A percentile compares a stretch with the other conserved stretches of the same genome.
Evolutionary conservation across 1,140 invertebrate genomes (phyloP).

Genomic region (Megalonaias nervosa): DNA sequence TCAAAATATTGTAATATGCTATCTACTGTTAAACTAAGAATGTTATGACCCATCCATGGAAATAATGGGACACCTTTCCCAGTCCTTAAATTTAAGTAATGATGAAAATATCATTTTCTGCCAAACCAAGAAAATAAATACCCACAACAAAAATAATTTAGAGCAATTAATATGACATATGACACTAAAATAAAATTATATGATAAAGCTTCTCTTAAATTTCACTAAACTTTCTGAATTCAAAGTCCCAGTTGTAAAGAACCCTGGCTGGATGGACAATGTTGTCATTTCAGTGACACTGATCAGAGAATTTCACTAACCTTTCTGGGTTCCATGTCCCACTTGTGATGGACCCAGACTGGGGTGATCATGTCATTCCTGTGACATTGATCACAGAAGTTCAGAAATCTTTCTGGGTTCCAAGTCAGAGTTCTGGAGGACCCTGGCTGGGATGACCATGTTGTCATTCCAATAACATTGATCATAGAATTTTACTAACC

Average conservation of each 20-base stretch:
- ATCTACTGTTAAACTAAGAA: too few relatives aligned
- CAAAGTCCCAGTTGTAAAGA: slow-evolving; percentile 73
- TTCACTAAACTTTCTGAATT: slow-evolving; percentile 30
- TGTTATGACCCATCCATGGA: too few relatives aligned
- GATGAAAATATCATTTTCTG: too few relatives aligned
- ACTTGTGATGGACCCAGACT: slow-evolving; percentile 72
- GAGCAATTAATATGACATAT: too few relatives aligned
- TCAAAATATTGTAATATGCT: too few relatives aligned
- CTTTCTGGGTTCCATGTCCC: slow-evolving; percentile 72
- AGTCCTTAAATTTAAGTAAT: too few relatives aligned
- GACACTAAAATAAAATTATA: too few relatives aligned
- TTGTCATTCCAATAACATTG: slow-evolving; percentile 74
- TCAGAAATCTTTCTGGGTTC: slow-evolving; percentile 5
- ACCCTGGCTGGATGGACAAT: slow-evolving; percentile 72
- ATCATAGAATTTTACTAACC: slow-evolving; percentile 64
- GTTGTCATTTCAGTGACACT: slow-evolving; percentile 73
- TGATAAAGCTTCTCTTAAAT: not conserved
- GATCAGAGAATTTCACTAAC: slow-evolving; percentile 41
- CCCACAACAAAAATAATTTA: too few relatives aligned
- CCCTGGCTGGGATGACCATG: slow-evolving; percentile 71
- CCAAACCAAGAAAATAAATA: too few relatives aligned
- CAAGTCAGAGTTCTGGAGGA: slow-evolving; percentile 74
- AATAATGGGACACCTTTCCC: too few relatives aligned
- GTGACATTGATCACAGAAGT: slow-evolving; percentile 73
- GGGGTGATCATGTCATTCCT: slow-evolving; percentile 74